phyloP scores from a whole-genome alignment of 2,113 vertebrate genomes.

The Rhinogobius similis region DNA sequence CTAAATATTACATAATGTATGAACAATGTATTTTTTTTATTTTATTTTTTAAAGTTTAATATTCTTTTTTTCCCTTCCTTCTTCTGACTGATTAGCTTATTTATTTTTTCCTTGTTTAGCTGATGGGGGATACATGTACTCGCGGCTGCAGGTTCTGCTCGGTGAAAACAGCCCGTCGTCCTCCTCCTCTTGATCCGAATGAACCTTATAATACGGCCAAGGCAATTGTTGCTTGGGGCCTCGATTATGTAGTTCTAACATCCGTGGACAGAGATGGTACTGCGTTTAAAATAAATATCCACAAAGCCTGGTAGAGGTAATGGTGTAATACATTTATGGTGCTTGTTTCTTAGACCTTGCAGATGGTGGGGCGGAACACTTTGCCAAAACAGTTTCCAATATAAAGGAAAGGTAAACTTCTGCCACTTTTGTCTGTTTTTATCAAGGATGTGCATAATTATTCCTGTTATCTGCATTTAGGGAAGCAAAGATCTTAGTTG shows the following conservation, averaged over 20 bases:
- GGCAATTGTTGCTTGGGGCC: slow-evolving; percentile 92
- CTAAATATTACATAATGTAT: not conserved
- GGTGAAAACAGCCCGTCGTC: slow-evolving; percentile 88
- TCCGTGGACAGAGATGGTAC: slow-evolving; percentile 97
- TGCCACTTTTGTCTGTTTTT: not conserved
- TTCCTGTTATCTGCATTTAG: slow-evolving; percentile 59
- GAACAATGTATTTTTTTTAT: not conserved
- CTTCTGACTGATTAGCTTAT: no score
- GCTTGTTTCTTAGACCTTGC: slow-evolving; percentile 80
- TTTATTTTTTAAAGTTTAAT: no score
- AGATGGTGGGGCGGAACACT: slow-evolving; percentile 92
- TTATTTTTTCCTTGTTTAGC: slow-evolving; percentile 63
- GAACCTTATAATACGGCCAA: slow-evolving; percentile 92
- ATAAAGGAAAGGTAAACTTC: slow-evolving; percentile 89
- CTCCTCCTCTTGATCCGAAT: slow-evolving; percentile 84
- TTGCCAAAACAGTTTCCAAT: slow-evolving; percentile 87
- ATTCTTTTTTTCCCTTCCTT: no score
- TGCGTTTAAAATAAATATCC: not conserved
- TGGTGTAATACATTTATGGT: not conserved
- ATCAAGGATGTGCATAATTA: not conserved
- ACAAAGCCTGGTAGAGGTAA: not conserved
- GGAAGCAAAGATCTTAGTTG: slow-evolving; percentile 86
- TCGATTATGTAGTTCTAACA: slow-evolving; percentile 97
- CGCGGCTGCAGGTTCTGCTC: slow-evolving; percentile 97
- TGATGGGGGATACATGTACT: slow-evolving; percentile 98